Evolutionary conservation across 2,888 invertebrate species (phyloP).

Genomic region (Orthosia incerta): DNA sequence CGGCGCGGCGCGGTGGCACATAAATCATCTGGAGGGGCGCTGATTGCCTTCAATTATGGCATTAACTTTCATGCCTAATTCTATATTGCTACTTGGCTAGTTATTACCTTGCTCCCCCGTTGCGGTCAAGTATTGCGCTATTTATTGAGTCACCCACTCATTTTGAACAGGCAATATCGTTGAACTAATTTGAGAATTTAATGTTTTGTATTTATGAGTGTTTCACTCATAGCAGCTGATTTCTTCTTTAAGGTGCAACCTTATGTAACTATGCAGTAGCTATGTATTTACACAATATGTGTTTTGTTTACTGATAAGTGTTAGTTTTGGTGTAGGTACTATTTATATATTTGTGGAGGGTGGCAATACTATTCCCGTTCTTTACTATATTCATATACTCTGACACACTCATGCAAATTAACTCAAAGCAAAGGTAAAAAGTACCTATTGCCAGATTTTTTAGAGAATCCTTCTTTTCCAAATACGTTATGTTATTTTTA

Average conservation of each 20-base stretch:
- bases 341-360: too few species aligned
- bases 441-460: not conserved
- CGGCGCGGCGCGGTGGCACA: constrained; percentile 67
- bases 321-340: not conserved
- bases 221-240: not conserved
- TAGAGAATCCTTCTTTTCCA: not conserved
- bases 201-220: constrained; percentile 17
- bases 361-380: not conserved
- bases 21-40: constrained; percentile 88
- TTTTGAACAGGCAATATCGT: constrained; percentile 23
- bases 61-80: constrained; percentile 89
- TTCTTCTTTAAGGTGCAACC: not conserved
- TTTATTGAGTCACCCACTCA: constrained; percentile 58
- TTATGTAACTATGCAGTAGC: not conserved
- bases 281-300: not conserved
- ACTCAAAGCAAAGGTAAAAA: not conserved
- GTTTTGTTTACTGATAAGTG: not conserved
- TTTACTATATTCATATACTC: not conserved
- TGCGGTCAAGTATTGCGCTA: constrained; percentile 73
- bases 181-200: constrained; percentile 28
- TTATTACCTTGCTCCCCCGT: constrained; percentile 70
- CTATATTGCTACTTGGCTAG: constrained; percentile 78
- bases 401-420: not conserved
- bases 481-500: not conserved
- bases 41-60: constrained; percentile 89